Evolutionary conservation across 2,888 invertebrate genomes (phyloP).

Genomic region (Nasonia oneida): DNA sequence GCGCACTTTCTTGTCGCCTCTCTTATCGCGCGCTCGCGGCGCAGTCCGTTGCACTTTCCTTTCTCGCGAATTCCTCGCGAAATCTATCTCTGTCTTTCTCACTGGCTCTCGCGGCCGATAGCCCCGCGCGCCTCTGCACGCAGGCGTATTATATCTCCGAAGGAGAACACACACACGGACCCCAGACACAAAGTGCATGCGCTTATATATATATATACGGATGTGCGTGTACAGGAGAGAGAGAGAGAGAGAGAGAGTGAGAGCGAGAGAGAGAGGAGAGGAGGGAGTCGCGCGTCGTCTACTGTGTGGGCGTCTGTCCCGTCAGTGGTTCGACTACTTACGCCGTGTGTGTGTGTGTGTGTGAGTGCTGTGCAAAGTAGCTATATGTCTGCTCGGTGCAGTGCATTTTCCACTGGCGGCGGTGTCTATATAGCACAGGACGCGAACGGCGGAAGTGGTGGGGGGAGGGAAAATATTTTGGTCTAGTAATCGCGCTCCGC

Average conservation of each 20-base stretch:
- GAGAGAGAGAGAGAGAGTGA: background rate
- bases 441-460: constrained; percentile 41
- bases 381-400: constrained; percentile 16
- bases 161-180: background rate
- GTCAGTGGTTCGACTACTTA: constrained; percentile 45
- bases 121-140: constrained; percentile 1
- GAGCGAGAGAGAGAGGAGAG: too few species aligned
- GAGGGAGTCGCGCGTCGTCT: background rate
- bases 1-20: constrained; percentile 11
- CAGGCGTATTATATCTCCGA: background rate
- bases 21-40: background rate
- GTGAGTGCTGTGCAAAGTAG: background rate
- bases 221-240: background rate
- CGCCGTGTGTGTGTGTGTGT: background rate
- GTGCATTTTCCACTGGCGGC: constrained; percentile 53
- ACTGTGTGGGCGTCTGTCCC: constrained; percentile 32
- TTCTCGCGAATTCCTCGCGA: constrained; percentile 32
- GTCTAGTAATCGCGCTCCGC: constrained; percentile 29
- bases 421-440: constrained; percentile 9
- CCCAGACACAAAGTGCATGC: background rate
- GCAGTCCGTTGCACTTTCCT: constrained; percentile 26
- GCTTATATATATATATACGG: background rate
- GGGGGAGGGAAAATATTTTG: constrained; percentile 61
- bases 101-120: background rate
- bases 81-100: constrained; percentile 19